Evolutionary conservation across 2,113 vertebrate species (phyloP).

Genomic region (Megaleporinus macrocephalus): DNA sequence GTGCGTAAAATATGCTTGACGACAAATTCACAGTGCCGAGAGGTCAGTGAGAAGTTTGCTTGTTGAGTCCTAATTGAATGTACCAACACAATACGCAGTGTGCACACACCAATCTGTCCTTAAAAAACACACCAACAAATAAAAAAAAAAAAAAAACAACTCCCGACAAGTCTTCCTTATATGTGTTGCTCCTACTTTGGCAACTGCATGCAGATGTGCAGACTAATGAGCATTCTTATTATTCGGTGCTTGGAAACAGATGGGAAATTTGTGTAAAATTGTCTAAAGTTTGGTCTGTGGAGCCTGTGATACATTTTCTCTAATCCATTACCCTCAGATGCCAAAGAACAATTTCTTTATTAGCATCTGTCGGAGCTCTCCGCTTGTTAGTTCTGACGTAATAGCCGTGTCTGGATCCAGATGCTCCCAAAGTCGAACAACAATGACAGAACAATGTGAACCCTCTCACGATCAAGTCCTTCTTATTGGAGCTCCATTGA

Average conservation of each 20-base stretch:
- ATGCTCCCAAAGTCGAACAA: no score
- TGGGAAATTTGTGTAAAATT: neutral
- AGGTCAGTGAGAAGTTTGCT: neutral
- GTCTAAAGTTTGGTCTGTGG: neutral
- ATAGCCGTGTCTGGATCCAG: no score
- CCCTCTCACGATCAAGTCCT: no score
- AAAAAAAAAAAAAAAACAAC: neutral
- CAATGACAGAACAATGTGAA: no score
- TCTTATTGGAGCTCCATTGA: no score
- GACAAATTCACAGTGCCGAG: neutral
- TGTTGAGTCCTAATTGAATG: neutral
- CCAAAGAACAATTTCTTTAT: neutral
- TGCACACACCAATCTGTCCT: neutral
- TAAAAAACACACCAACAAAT: no score
- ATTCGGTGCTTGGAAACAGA: neutral
- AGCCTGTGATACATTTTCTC: neutral
- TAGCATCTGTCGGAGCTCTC: neutral
- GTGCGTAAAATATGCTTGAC: no score
- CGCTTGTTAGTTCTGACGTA: no score
- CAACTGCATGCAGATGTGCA: neutral
- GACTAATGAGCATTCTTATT: slow-evolving; percentile 7
- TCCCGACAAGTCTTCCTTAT: no score
- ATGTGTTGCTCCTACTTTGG: neutral
- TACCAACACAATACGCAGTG: neutral
- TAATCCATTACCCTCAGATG: neutral